Conservation (phyloP, 1,140 invertebrate genomes). For the Homarus americanus region DNA sequence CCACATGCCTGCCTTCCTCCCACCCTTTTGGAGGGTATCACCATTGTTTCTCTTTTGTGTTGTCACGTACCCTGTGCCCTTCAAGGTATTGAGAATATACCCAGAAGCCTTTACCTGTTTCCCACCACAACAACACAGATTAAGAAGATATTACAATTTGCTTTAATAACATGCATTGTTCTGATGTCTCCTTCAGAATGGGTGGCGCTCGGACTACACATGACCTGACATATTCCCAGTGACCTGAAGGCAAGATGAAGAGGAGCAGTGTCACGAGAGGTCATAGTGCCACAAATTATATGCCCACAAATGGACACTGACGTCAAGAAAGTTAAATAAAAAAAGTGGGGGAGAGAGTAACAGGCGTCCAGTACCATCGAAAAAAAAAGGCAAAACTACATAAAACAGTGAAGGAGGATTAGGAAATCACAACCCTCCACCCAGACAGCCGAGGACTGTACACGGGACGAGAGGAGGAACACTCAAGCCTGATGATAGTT, state of each 20-base stretch:
- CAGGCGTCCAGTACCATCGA: background rate
- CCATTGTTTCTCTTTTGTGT: background rate
- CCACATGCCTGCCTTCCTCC: background rate
- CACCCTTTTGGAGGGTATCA: background rate
- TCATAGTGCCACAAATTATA: background rate
- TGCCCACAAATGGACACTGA: background rate
- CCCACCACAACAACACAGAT: too few relatives aligned
- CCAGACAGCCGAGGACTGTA: background rate
- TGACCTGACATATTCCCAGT: conserved; percentile 54
- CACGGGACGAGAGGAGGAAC: background rate
- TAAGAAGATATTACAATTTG: background rate
- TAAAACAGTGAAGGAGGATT: too few relatives aligned
- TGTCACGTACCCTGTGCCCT: background rate
- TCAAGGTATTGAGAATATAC: background rate
- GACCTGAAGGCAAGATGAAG: conserved; percentile 16
- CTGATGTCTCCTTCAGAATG: conserved; percentile 45
- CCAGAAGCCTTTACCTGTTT: background rate
- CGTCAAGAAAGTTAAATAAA: background rate
- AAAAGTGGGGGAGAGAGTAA: background rate
- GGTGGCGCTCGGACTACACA: conserved; percentile 64
- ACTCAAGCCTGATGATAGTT: background rate
- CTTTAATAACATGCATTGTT: background rate
- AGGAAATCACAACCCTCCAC: too few relatives aligned
- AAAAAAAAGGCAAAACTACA: background rate
- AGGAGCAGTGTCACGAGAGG: background rate